phyloP scores from a whole-genome alignment of 1,140 invertebrate genomes.

The Drosophila paulistorum region DNA sequence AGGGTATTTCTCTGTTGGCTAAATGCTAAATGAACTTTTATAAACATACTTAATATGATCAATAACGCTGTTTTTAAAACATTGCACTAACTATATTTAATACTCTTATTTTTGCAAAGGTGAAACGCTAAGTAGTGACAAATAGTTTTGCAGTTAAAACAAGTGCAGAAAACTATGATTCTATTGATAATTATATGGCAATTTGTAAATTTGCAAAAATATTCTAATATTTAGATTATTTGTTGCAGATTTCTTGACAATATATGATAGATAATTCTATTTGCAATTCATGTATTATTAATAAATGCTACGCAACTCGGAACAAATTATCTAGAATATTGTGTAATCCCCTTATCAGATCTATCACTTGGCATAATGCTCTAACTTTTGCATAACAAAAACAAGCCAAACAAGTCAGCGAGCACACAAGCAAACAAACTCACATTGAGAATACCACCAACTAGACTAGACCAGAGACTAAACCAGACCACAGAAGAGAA shows the following conservation, averaged over 20 bases:
- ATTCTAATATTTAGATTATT: background rate
- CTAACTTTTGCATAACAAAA: conserved; percentile 22
- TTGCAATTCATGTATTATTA: conserved; percentile 8
- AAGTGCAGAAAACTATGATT: no score
- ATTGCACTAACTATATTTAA: no score
- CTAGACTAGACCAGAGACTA: background rate
- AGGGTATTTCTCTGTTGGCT: no score
- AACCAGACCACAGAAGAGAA: background rate
- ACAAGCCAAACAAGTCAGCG: conserved; percentile 37
- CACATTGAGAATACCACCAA: background rate
- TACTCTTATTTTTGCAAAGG: no score
- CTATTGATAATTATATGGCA: no score
- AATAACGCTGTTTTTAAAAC: no score
- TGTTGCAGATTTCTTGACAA: background rate
- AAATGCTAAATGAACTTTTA: no score
- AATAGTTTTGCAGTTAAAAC: no score
- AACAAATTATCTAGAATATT: conserved; percentile 12
- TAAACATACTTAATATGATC: no score
- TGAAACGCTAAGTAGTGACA: no score
- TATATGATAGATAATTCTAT: background rate
- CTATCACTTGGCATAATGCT: conserved; percentile 5
- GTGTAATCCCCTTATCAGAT: conserved; percentile 13
- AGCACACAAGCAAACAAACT: conserved; percentile 25
- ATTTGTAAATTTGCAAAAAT: no score
- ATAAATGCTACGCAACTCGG: background rate